Conservation (phyloP, 1,140 invertebrate species). For the Caenorhabditis elegans region WBcel235 BX284603.4:8633001-8633500, state of each 20-base stretch:
- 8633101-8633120: constrained; percentile 43
- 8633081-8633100: constrained; percentile 16
- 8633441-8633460: background rate
- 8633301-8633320: constrained; percentile 47
- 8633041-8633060: background rate
- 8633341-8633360: background rate
- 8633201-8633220: too few relatives aligned
- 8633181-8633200: constrained; percentile 32
- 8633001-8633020: background rate
- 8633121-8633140: constrained; percentile 48
- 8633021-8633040: background rate
- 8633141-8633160: constrained; percentile 15
- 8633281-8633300: constrained; percentile 51
- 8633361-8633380: too few relatives aligned
- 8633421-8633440: background rate
- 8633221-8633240: too few relatives aligned
- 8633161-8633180: constrained; percentile 16
- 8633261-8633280: constrained; percentile 50
- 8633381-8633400: too few relatives aligned
- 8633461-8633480: too few relatives aligned
- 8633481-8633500: too few relatives aligned
- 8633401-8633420: background rate
- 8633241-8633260: constrained; percentile 17
- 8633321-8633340: constrained; percentile 65
- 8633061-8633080: constrained; percentile 34